Evolutionary conservation across 1,140 invertebrate species (phyloP).

Genomic region (Drosophila biarmipes): DNA sequence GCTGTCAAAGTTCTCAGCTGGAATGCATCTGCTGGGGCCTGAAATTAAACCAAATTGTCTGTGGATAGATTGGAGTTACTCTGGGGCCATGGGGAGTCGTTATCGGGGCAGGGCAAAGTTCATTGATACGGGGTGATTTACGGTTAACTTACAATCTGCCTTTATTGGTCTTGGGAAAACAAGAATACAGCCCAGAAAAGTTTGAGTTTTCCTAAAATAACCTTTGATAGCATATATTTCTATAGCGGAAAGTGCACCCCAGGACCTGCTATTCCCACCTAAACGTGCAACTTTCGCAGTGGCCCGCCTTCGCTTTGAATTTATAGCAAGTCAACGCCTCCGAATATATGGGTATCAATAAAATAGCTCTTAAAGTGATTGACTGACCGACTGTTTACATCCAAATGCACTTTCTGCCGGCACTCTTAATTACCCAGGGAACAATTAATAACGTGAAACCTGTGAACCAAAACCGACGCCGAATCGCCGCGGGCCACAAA

Average conservation of each 20-base stretch:
- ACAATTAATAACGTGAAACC: slow-evolving; percentile 41
- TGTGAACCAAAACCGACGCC: slow-evolving; percentile 24
- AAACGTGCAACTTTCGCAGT: not conserved
- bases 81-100: not conserved
- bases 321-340: not conserved
- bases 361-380: slow-evolving; percentile 13
- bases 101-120: slow-evolving; percentile 1
- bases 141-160: not conserved
- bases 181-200: not conserved
- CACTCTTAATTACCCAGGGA: slow-evolving; percentile 30
- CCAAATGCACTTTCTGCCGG: slow-evolving; percentile 29
- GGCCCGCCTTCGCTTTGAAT: not conserved
- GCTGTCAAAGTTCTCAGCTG: slow-evolving; percentile 13
- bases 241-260: not conserved
- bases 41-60: slow-evolving; percentile 29
- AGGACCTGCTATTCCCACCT: not conserved
- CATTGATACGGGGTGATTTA: not conserved
- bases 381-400: slow-evolving; percentile 24
- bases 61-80: slow-evolving; percentile 13
- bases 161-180: not conserved
- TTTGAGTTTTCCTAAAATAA: no score
- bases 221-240: no score
- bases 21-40: slow-evolving; percentile 16
- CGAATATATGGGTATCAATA: slow-evolving; percentile 10
- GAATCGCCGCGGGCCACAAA: slow-evolving; percentile 6